Conservation (phyloP, 2,888 invertebrate species). For the Lepas anatifera region DNA sequence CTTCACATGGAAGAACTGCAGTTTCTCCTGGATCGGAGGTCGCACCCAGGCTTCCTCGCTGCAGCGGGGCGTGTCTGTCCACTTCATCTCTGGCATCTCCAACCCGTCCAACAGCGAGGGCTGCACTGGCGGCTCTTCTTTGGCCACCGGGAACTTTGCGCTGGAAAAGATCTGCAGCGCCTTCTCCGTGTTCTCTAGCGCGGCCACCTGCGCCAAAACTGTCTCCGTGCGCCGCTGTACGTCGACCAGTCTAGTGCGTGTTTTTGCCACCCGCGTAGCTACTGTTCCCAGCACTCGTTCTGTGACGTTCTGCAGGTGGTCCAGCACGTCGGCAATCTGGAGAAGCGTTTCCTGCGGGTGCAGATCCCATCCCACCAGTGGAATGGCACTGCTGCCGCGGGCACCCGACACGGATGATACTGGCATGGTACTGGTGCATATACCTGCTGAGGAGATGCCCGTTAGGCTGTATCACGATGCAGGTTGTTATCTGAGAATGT, state of each 20-base stretch:
- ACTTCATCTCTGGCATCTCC: not conserved
- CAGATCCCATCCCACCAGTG: constrained; percentile 64
- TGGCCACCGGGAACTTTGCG: not conserved
- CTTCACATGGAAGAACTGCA: constrained; percentile 8
- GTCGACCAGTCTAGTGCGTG: not conserved
- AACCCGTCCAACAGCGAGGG: too few relatives aligned
- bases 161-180: not conserved
- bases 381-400: too few relatives aligned
- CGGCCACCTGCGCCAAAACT: not conserved
- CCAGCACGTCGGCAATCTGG: constrained; percentile 73
- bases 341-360: constrained; percentile 76
- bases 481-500: too few relatives aligned
- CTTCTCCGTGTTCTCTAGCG: not conserved
- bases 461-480: too few relatives aligned
- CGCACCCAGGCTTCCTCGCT: not conserved
- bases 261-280: not conserved
- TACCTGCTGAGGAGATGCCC: too few relatives aligned
- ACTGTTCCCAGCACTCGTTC: constrained; percentile 59
- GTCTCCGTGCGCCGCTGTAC: not conserved
- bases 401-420: too few relatives aligned
- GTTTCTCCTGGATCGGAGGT: not conserved
- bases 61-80: not conserved
- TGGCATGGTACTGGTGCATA: too few relatives aligned
- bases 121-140: not conserved
- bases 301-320: constrained; percentile 63